Evolutionary conservation across 2,797 vertebrate species (phyloP), one percentile per base, ranked within the genome.

Genomic region (Notolabrus celidotus): DNA sequence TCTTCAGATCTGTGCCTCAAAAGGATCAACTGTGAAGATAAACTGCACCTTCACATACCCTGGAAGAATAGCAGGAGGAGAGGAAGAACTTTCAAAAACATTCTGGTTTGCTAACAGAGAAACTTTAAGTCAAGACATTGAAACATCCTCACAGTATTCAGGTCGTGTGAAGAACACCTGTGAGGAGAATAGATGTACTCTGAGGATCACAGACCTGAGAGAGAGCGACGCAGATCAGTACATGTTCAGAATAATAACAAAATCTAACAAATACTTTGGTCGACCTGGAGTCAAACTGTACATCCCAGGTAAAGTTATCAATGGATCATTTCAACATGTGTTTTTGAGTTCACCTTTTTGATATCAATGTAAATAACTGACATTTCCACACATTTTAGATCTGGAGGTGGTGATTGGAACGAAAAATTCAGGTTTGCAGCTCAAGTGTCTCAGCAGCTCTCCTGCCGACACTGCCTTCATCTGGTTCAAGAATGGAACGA

Each of bases 171-270:
- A 31, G 19, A 7, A 75, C 15, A 0, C 0, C 0, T 36, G 15
- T 22, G 0, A 0, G 1, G 0, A 15, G 1, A 50, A 8, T 0
- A 0, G 0, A 10, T 66, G 60, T 53, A 58, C n/a, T 27, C 33
- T 87, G 57, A 62, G 0, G 29, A 79, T 87, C 43, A 46, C 6
- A 41, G 53, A 76, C 47, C 29, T 84, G 65, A 76, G 52, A 57
- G 7, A 67, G 54, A 80, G 53, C 1, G 85, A 87, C 66, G 70
- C 82, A 27, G 65, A 36, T 0, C 17, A 2, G n/a, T 87, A 82
- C 64, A 63, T 14, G 39, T 84, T 84, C 57, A 79, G 31, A 20
- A 71, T 87, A 33, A 41, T 1, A 34, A 76, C 79, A 41, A 31
- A 66, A 31, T 46, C 8, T 0, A 0, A 0, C 0, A 7, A 2